Evolutionary conservation across 2,888 invertebrate genomes (phyloP).

Genomic region (Ischnus inquisitorius): DNA sequence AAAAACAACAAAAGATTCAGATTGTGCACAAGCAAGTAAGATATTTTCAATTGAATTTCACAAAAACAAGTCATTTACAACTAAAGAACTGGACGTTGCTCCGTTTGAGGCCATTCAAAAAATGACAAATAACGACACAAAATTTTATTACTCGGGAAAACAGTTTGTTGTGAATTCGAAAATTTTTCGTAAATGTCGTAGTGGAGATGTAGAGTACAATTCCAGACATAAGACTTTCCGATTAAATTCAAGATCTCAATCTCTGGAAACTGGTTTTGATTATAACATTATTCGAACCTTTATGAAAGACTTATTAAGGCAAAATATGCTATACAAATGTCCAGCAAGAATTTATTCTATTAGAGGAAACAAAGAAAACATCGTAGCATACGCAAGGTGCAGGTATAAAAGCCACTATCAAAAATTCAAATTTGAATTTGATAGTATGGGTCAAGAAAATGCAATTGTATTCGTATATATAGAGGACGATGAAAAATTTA

Average conservation of each 20-base stretch:
- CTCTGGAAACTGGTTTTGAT: neutral
- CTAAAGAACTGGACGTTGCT: neutral
- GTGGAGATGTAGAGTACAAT: neutral
- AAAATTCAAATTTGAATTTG: conserved; percentile 28
- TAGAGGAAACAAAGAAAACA: conserved; percentile 14
- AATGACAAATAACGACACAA: neutral
- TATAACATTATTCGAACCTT: neutral
- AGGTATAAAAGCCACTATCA: conserved; percentile 19
- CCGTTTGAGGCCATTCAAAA: neutral
- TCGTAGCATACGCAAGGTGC: conserved; percentile 18
- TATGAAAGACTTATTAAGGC: neutral
- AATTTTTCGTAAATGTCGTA: neutral
- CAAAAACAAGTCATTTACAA: neutral
- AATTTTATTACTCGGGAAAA: conserved; percentile 15
- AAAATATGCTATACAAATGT: neutral
- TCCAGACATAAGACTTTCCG: neutral
- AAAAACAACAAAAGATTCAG: conserved; percentile 9
- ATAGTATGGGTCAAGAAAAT: neutral
- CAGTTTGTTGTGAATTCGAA: conserved; percentile 12
- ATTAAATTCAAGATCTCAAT: neutral
- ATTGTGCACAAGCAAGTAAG: neutral
- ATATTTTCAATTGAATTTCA: neutral
- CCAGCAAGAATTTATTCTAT: conserved; percentile 4
- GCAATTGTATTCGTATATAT: conserved; percentile 12
- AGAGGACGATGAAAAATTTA: conserved; percentile 17